Conservation (phyloP, 2,888 invertebrate species). For the Uropetala carovei region DNA sequence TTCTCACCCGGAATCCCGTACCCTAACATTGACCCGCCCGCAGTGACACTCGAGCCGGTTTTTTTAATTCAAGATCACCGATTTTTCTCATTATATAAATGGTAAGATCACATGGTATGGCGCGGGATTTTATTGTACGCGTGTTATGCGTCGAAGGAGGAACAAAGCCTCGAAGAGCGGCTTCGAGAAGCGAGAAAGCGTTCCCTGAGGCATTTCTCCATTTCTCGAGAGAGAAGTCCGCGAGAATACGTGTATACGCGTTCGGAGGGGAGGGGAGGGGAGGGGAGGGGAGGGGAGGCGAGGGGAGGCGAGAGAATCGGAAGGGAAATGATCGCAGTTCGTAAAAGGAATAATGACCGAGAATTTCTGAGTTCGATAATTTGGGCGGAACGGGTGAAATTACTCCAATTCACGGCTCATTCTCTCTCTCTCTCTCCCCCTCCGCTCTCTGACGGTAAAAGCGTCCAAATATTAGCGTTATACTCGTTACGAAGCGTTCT, state of each 20-base stretch:
- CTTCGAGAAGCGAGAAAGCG: background rate
- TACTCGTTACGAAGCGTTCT: background rate
- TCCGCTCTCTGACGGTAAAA: background rate
- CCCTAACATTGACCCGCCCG: background rate
- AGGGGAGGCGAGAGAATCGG: background rate
- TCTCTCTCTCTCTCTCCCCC: background rate
- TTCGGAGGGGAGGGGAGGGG: background rate
- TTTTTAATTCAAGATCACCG: too few species aligned
- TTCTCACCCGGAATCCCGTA: background rate
- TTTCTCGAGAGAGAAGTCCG: background rate
- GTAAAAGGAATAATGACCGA: constrained; percentile 44
- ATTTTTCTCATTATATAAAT: too few species aligned
- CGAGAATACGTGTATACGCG: background rate
- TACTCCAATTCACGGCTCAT: background rate
- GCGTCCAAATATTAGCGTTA: constrained; percentile 41
- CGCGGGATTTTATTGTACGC: too few species aligned
- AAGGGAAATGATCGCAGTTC: background rate
- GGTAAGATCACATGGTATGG: too few species aligned
- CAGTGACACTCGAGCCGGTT: too few species aligned
- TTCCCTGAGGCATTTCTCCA: background rate
- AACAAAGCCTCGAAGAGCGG: background rate
- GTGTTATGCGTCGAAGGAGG: too few species aligned
- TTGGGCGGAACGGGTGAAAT: constrained; percentile 22
- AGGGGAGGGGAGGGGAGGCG: background rate
- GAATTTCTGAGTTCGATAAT: constrained; percentile 40